These are phyloP conservation scores for Aethina tumida DNA, from an alignment of 1,140 invertebrate species.

Conservation along the genomic window DNA sequence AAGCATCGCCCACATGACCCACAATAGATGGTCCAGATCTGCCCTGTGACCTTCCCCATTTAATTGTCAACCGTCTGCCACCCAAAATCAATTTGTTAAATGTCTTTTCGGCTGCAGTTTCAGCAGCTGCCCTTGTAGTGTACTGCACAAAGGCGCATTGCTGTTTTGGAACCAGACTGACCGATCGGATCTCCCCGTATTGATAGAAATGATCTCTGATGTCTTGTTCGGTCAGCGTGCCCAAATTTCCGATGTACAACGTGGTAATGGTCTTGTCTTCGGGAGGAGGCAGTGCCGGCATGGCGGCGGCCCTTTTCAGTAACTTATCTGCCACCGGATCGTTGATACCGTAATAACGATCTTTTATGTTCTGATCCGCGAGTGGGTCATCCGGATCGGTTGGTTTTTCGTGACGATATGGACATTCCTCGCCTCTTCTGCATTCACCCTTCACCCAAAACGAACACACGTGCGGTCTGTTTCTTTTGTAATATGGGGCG, in stretches of 20 bases:
- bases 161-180: slow-evolving; percentile 85
- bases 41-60: slow-evolving; percentile 90
- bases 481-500: slow-evolving; percentile 97
- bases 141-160: slow-evolving; percentile 98
- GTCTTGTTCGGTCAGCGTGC: slow-evolving; percentile 86
- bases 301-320: slow-evolving; percentile 81
- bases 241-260: slow-evolving; percentile 89
- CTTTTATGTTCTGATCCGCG: slow-evolving; percentile 98
- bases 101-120: slow-evolving; percentile 89
- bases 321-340: slow-evolving; percentile 99
- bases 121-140: slow-evolving; percentile 78
- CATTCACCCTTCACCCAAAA: slow-evolving; percentile 99
- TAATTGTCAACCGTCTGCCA: slow-evolving; percentile 82
- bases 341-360: slow-evolving; percentile 96
- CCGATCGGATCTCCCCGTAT: slow-evolving; percentile 93
- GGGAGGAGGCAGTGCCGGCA: slow-evolving; percentile 91
- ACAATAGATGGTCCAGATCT: slow-evolving; percentile 30
- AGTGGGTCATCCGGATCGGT: slow-evolving; percentile 99
- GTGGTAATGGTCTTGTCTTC: slow-evolving; percentile 96
- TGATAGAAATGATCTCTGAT: slow-evolving; percentile 94
- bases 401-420: slow-evolving; percentile 97
- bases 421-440: slow-evolving; percentile 97
- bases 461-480: slow-evolving; percentile 97
- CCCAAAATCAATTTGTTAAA: slow-evolving; percentile 92
- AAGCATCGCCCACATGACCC: slow-evolving; percentile 32